Evolutionary conservation across 1,140 invertebrate species (phyloP).

Genomic region (Chymomyza costata): DNA sequence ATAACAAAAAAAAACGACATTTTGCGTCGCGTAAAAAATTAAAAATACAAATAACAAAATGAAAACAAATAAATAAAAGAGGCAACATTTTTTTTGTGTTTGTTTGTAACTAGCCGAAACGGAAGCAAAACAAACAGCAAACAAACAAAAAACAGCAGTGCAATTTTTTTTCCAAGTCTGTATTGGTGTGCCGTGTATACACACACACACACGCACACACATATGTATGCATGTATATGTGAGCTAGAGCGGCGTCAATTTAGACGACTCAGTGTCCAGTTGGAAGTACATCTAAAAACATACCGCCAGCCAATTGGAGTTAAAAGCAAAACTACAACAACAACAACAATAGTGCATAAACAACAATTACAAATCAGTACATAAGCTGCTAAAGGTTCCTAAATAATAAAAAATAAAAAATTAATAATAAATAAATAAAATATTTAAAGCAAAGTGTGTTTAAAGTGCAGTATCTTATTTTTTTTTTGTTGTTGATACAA

Average conservation of each 20-base stretch:
- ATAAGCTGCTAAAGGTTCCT: no score
- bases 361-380: no score
- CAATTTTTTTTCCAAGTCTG: conserved; percentile 40
- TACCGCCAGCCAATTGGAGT: no score
- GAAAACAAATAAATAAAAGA: neutral
- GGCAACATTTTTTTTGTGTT: conserved; percentile 7
- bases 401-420: conserved; percentile 9
- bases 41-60: no score
- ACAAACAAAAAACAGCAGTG: conserved; percentile 9
- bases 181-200: conserved; percentile 17
- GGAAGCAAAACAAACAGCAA: conserved; percentile 1
- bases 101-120: conserved; percentile 4
- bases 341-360: conserved; percentile 16
- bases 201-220: no score
- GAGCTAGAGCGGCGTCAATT: no score
- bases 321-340: neutral
- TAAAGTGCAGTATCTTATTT: neutral
- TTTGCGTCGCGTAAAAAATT: conserved; percentile 45
- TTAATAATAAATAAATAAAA: neutral
- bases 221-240: no score
- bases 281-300: no score
- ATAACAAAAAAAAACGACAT: conserved; percentile 12
- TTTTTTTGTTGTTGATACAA: neutral
- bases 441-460: neutral
- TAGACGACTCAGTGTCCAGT: no score